Evolutionary conservation across 2,888 invertebrate species (phyloP).

Genomic region (Mayetiola destructor): DNA sequence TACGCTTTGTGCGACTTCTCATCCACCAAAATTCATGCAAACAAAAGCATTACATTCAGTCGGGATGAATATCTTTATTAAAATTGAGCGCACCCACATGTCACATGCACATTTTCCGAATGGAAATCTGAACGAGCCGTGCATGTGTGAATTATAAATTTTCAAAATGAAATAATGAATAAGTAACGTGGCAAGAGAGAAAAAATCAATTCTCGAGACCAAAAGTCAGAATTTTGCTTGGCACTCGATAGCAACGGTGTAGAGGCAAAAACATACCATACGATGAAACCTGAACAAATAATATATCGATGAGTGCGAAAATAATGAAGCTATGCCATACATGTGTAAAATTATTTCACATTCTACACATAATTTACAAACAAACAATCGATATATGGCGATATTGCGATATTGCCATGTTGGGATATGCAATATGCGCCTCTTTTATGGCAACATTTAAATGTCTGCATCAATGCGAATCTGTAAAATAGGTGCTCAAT

Average conservation of each 20-base stretch:
- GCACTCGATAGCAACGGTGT: no score
- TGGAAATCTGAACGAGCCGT: not conserved
- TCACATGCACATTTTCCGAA: constrained; percentile 10
- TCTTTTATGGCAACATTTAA: not conserved
- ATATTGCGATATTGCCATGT: no score
- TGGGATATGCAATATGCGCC: no score
- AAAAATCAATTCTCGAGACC: not conserved
- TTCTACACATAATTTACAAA: constrained; percentile 12
- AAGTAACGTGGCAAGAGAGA: not conserved
- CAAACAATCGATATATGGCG: constrained; percentile 5
- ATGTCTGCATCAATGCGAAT: not conserved
- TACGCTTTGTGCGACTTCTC: no score
- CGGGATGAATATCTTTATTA: constrained; percentile 2
- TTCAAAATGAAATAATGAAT: not conserved
- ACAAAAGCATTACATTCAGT: no score
- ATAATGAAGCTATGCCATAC: constrained; percentile 8
- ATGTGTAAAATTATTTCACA: constrained; percentile 7
- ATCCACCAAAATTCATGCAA: no score
- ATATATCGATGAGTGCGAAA: not conserved
- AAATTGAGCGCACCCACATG: constrained; percentile 1
- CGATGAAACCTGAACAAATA: not conserved
- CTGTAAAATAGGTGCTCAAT: not conserved
- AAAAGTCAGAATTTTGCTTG: no score
- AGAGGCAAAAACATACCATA: no score
- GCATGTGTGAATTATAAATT: constrained; percentile 11